Base-by-base conservation (phyloP, 2,113 vertebrate species). In the Xiphias gladius region DNA sequence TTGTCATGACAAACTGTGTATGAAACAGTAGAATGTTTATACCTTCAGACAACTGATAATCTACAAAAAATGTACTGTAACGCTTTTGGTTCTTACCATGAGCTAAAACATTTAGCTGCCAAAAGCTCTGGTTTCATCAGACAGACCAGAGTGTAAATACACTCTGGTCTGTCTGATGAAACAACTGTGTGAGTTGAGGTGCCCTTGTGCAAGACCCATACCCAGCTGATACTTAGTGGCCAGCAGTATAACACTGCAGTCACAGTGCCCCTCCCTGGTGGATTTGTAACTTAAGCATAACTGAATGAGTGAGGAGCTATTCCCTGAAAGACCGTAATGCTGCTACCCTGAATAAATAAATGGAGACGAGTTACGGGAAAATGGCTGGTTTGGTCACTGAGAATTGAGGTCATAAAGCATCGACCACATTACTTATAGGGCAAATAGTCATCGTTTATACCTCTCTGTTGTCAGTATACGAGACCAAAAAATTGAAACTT, bases 401-500 rank as follows among this genome's bases (percentile, higher is more conserved):
- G 43, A 82, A 66, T 52, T 61, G 58, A 80, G 43, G 74, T 74
- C 32, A 75, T 63, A 64, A 55, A 65, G 62, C 65, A 19, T 10
- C 0, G 1, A 20, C 64, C 54, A 48, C 43, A 80, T 68, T 54
- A 65, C 28, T 43, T 66, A 48, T 32, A 58, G 57, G 43, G 50
- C 37, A 69, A 43, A 63, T 37, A 37, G 41, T 81, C 57, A 68
- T 87, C 8, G 35, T 72, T 57, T 68, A 74, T 80, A 73, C 73
- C 68, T 68, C 52, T 68, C 62, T 76, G 5, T 61, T 26, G 54
- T 77, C 71, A 62, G 12, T 20, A 62, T 24, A 62, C 22, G 81
- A 84, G 79, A 69, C 39, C 80, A 43, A 83, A 55, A 66, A 71
- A 82, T 59, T 35, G 0, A 52, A 82, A 68, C 41, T 35, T 83